Base-by-base conservation (phyloP, 2,888 invertebrate species). In the Monopis laevigella region DNA sequence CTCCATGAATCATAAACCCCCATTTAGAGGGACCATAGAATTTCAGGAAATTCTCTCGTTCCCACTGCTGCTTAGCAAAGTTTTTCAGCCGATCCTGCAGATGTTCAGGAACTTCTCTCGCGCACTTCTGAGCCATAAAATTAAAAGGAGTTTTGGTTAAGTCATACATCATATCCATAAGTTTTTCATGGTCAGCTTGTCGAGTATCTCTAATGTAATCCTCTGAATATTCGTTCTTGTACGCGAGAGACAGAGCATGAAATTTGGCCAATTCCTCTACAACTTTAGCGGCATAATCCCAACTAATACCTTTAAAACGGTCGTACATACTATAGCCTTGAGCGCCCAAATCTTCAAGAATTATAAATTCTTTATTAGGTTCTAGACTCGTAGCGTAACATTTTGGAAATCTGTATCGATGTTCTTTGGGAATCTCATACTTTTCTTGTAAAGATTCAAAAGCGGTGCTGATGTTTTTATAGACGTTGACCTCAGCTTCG, bases 171-270 rank as follows among this genome's bases (percentile, higher is more conserved):
- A n/a, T 26, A n/a, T 10, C 8, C 14, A 14, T 13, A 6, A 30
- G n/a, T 26, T 11, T 10, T 13, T 16, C 5, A 44, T 7, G n/a
- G 43, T 48, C 19, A 45, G 43, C n/a, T 42, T 39, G 1, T 55
- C 21, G 36, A 10, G 19, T 42, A 0, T 45, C 43, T 1, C 49
- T 45, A 21, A 38, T 32, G 0, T 48, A 46, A 6, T 53, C 49
- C 8, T 52, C 56, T 0, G 69, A 70, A 11, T 62, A 49, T 27
- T 67, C 59, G 7, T 59, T 59, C 29, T 58, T 55, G 26, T 62
- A 58, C 0, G 66, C 66, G 7, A 70, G 65, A 1, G 71, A 71
- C 7, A 70, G 45, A 0, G 72, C 72, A 42, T 75, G 75, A 42
- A 68, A 65, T 30, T 55, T 57, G 0, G 71, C 71, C 8, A 71